A percentile compares a stretch with the other conserved stretches of the same genome.
Conservation (phyloP, 2,797 vertebrate species). For the Alca torda region DNA sequence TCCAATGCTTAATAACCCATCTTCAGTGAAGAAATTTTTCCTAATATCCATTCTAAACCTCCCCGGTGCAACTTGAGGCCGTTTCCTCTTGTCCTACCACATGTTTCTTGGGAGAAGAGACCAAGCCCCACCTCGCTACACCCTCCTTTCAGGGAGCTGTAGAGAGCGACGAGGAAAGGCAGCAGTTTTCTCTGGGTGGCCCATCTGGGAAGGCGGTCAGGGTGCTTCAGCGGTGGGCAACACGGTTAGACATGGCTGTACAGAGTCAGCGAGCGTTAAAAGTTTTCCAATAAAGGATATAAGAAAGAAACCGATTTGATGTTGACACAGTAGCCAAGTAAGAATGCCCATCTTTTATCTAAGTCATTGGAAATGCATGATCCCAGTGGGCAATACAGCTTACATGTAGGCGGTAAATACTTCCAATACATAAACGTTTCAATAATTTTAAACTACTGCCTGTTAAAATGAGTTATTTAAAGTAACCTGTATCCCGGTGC, state of each 20-base stretch:
- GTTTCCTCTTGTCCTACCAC: too few relatives aligned
- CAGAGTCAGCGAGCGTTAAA: rapidly evolving
- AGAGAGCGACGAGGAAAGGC: too few relatives aligned
- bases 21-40: too few relatives aligned
- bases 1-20: too few relatives aligned
- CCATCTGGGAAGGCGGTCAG: not conserved
- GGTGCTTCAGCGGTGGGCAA: too few relatives aligned
- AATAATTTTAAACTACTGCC: not conserved
- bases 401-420: not conserved
- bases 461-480: not conserved
- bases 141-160: too few relatives aligned
- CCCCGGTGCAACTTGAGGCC: too few relatives aligned
- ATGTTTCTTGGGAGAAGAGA: too few relatives aligned
- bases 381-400: not conserved
- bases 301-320: not conserved
- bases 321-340: not conserved
- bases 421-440: not conserved
- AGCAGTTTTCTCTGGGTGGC: not conserved
- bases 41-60: too few relatives aligned
- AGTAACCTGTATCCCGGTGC: not conserved
- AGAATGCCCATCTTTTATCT: not conserved
- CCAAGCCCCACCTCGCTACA: too few relatives aligned
- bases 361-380: not conserved
- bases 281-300: not conserved
- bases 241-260: not conserved